Evolutionary conservation across 2,113 vertebrate species (phyloP).

Genomic region (Leucoraja erinaceus): DNA sequence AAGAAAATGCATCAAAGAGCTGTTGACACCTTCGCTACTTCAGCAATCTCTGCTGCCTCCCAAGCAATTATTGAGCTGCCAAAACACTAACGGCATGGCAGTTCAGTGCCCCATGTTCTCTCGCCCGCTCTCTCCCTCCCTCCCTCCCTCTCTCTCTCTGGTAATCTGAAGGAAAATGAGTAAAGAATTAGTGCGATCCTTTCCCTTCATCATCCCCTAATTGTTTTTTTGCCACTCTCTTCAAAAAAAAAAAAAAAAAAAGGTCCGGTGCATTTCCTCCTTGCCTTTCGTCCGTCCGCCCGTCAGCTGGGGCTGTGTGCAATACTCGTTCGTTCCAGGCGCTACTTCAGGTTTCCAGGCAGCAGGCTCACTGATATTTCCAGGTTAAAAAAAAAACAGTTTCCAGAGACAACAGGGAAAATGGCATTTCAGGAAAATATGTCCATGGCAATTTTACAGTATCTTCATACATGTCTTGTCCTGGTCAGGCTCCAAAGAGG

Average conservation of each 20-base stretch:
- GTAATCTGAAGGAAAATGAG: constrained; percentile 34
- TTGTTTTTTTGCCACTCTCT: constrained; percentile 8
- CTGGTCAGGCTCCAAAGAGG: constrained; percentile 3
- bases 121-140: background rate
- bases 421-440: background rate
- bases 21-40: constrained; percentile 26
- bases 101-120: constrained; percentile 17
- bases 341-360: constrained; percentile 22
- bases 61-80: constrained; percentile 37
- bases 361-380: constrained; percentile 23
- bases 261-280: background rate
- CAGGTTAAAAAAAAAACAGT: background rate
- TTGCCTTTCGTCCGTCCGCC: background rate
- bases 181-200: constrained; percentile 34
- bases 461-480: constrained; percentile 15
- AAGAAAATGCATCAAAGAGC: constrained; percentile 28
- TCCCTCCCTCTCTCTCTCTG: too few species aligned
- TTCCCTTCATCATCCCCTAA: constrained; percentile 11
- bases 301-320: too few species aligned
- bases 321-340: background rate
- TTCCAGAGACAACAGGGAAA: constrained; percentile 23
- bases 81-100: constrained; percentile 30
- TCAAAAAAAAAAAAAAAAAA: background rate
- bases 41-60: constrained; percentile 28
- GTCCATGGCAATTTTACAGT: constrained; percentile 28